phyloP scores from a whole-genome alignment of 1,140 invertebrate species.

The Drosophila quadrilineata region DNA sequence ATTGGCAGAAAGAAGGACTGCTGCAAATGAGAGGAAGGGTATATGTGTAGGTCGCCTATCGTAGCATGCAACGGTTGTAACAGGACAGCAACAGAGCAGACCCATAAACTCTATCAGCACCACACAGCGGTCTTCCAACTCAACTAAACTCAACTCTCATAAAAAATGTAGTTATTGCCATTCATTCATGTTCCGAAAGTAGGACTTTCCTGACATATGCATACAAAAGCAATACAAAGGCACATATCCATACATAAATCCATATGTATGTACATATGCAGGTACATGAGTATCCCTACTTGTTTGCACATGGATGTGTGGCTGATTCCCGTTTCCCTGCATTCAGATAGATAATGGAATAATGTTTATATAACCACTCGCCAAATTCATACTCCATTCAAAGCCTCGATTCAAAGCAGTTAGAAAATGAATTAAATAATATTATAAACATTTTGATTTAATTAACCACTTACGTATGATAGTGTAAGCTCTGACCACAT shows the following conservation, averaged over 20 bases:
- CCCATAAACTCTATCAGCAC: not conserved
- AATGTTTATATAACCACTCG: too few relatives aligned
- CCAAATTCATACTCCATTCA: too few relatives aligned
- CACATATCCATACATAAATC: slow-evolving; percentile 3
- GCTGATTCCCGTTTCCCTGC: slow-evolving; percentile 15
- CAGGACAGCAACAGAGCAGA: slow-evolving; percentile 37
- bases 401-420: too few relatives aligned
- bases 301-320: slow-evolving; percentile 1
- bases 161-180: slow-evolving; percentile 68
- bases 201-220: slow-evolving; percentile 47
- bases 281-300: too few relatives aligned
- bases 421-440: too few relatives aligned
- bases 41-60: slow-evolving; percentile 36
- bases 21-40: not conserved
- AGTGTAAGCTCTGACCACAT: too few relatives aligned
- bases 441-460: too few relatives aligned
- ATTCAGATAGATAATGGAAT: too few relatives aligned
- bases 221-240: slow-evolving; percentile 28
- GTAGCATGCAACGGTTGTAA: slow-evolving; percentile 68
- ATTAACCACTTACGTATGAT: too few relatives aligned
- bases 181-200: slow-evolving; percentile 70
- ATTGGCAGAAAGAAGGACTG: not conserved
- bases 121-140: slow-evolving; percentile 1
- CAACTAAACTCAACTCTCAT: slow-evolving; percentile 45
- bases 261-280: slow-evolving; percentile 22